phyloP scores from a whole-genome alignment of 2,888 invertebrate genomes.

The Chaetogeoica ovagalla region DNA sequence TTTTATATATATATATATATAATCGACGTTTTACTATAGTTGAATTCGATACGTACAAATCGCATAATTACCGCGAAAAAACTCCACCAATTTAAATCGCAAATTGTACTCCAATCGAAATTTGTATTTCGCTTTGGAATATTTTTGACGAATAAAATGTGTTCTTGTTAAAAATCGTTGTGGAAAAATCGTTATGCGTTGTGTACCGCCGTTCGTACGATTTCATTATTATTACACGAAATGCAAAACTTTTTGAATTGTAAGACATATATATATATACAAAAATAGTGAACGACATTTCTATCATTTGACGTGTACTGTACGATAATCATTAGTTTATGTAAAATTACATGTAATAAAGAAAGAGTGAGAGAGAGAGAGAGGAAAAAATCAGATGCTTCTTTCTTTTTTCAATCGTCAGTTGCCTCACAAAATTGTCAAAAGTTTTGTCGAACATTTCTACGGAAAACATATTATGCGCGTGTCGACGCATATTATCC shows the following conservation, averaged over 20 bases:
- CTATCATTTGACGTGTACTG: constrained; percentile 7
- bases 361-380: too few species aligned
- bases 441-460: constrained; percentile 32
- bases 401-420: constrained; percentile 1
- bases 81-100: too few species aligned
- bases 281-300: constrained; percentile 7
- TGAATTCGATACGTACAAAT: neutral
- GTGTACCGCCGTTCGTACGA: too few species aligned
- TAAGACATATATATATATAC: neutral
- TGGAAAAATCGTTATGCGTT: too few species aligned
- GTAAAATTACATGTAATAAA: constrained; percentile 11
- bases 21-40: too few species aligned
- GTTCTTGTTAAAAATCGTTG: too few species aligned
- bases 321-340: constrained; percentile 18
- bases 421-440: neutral
- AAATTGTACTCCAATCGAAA: too few species aligned
- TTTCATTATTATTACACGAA: too few species aligned
- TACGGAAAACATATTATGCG: neutral
- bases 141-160: too few species aligned
- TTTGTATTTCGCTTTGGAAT: too few species aligned
- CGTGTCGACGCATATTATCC: neutral
- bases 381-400: neutral
- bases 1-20: too few species aligned
- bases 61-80: too few species aligned
- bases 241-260: constrained; percentile 10